These are phyloP conservation scores for Thalassarche chlororhynchos DNA, from an alignment of 2,113 vertebrate species.

Conservation along the genomic window DNA sequence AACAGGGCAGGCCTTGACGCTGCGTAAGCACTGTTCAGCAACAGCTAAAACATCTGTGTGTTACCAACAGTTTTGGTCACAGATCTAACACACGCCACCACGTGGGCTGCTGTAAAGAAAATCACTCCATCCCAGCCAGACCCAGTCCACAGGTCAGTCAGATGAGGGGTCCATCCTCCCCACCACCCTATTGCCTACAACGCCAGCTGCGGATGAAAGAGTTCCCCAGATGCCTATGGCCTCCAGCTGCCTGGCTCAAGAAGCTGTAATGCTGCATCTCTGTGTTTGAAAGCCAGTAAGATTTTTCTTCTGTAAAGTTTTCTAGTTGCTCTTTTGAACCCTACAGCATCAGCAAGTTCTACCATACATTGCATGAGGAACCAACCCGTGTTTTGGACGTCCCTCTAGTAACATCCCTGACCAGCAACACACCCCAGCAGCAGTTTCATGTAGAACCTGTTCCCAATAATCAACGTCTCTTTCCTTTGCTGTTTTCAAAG, in stretches of 20 bases:
- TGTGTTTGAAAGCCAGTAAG: too few relatives aligned
- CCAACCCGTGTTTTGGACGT: background rate
- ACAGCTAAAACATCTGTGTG: background rate
- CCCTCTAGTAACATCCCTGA: background rate
- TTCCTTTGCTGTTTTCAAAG: background rate
- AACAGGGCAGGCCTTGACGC: background rate
- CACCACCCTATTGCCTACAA: background rate
- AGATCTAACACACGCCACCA: too few relatives aligned
- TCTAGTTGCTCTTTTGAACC: background rate
- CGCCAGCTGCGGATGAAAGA: accelerated
- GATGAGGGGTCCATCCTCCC: background rate
- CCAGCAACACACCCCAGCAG: background rate
- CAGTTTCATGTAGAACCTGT: too few relatives aligned
- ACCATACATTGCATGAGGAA: background rate
- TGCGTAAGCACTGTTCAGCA: background rate
- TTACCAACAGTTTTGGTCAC: background rate
- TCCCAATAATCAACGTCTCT: background rate
- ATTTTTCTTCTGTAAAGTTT: background rate
- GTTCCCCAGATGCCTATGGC: background rate
- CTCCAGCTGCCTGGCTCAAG: background rate
- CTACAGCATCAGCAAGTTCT: background rate
- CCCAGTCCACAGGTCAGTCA: background rate
- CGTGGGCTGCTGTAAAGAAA: background rate
- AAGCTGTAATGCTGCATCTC: background rate
- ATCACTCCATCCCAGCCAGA: background rate